Evolutionary conservation across 2,888 invertebrate species (phyloP).

Genomic region (Epsilonema sp.): DNA sequence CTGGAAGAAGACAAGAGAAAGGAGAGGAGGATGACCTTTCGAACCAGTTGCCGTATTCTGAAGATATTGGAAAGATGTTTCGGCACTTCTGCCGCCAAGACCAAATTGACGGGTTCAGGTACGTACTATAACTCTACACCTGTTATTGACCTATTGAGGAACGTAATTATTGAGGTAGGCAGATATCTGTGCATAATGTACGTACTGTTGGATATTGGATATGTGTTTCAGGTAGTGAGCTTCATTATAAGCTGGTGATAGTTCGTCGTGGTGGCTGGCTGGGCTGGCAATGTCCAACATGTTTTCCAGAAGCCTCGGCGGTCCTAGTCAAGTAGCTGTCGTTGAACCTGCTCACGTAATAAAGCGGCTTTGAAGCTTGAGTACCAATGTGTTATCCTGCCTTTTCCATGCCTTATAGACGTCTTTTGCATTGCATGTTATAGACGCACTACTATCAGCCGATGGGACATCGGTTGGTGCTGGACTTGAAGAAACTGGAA

Average conservation of each 20-base stretch:
- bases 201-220: no score
- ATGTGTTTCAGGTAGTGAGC: background rate
- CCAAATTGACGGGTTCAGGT: no score
- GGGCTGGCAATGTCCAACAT: background rate
- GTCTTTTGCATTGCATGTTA: background rate
- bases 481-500: slow-evolving; percentile 47
- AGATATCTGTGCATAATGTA: no score
- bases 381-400: background rate
- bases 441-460: slow-evolving; percentile 70
- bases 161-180: no score
- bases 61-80: no score
- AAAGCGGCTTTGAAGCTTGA: no score
- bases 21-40: no score
- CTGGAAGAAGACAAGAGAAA: no score
- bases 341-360: background rate
- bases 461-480: slow-evolving; percentile 71
- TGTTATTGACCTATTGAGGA: no score
- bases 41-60: no score
- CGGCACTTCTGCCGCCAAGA: no score
- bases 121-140: no score
- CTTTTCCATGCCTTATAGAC: background rate
- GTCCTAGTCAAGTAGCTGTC: background rate
- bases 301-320: background rate
- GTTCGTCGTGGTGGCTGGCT: background rate
- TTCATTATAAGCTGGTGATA: background rate